Evolutionary conservation across 2,797 vertebrate species (phyloP).

Genomic region (Spheniscus humboldti): DNA sequence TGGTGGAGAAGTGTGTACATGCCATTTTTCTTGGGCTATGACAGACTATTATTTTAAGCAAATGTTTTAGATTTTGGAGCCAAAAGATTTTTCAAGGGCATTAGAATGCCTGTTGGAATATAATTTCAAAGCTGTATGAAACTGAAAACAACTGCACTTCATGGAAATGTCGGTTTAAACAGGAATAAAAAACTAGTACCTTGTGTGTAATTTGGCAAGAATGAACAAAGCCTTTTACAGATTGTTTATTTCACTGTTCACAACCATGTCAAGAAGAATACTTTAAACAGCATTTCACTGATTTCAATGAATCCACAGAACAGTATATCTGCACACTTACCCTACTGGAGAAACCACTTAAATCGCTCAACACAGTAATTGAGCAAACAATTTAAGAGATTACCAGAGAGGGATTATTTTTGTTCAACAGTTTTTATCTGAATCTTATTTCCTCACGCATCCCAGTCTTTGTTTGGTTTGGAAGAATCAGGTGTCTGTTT

Average conservation of each 20-base stretch:
- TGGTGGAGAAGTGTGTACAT: background rate
- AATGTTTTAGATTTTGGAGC: background rate
- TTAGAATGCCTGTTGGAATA: background rate
- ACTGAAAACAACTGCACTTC: background rate
- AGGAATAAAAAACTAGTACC: background rate
- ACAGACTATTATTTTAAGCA: background rate
- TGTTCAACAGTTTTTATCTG: background rate
- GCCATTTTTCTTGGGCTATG: background rate
- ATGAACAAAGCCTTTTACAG: background rate
- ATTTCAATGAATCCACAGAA: background rate
- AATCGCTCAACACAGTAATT: background rate
- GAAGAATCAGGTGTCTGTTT: background rate
- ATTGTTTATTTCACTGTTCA: background rate
- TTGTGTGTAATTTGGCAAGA: background rate
- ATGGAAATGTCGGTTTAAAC: background rate
- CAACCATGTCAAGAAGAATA: background rate
- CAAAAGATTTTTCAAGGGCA: constrained; percentile 2
- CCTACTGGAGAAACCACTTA: background rate
- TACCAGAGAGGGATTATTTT: background rate
- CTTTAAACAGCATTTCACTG: background rate
- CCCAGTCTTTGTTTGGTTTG: background rate
- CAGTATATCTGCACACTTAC: background rate
- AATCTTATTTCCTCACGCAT: background rate
- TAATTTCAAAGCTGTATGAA: background rate
- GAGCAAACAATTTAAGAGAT: background rate